Conservation (phyloP, 2,797 vertebrate genomes). For the Anas flavirostris region DNA sequence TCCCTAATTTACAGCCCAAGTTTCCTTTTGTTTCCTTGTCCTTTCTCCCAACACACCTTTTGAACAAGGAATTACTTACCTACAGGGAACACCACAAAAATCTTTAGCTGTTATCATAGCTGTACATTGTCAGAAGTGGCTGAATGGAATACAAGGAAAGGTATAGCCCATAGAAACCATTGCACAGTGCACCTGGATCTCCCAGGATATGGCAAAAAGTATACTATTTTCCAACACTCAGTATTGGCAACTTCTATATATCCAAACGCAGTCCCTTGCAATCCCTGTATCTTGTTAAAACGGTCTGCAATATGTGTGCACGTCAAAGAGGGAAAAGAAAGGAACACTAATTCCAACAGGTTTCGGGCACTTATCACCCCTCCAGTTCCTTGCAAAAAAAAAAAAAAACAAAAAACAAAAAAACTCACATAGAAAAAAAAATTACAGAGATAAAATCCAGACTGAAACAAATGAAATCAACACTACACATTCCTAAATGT, state of each 20-base stretch:
- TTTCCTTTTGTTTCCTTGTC: background rate
- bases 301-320: background rate
- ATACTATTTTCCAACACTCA: background rate
- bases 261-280: no score
- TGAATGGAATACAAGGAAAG: background rate
- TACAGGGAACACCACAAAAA: background rate
- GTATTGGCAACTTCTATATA: background rate
- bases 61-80: background rate
- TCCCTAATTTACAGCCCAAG: background rate
- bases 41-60: background rate
- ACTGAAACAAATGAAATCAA: background rate
- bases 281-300: background rate
- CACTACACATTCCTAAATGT: fast-evolving
- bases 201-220: background rate
- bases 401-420: background rate
- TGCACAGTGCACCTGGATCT: background rate
- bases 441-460: background rate
- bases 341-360: background rate
- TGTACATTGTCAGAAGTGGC: background rate
- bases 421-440: background rate
- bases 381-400: background rate
- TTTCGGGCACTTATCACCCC: background rate
- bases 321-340: background rate
- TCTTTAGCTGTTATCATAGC: background rate
- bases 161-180: fast-evolving